Conservation (phyloP, 2,797 vertebrate species). For the Anas georgica region DNA sequence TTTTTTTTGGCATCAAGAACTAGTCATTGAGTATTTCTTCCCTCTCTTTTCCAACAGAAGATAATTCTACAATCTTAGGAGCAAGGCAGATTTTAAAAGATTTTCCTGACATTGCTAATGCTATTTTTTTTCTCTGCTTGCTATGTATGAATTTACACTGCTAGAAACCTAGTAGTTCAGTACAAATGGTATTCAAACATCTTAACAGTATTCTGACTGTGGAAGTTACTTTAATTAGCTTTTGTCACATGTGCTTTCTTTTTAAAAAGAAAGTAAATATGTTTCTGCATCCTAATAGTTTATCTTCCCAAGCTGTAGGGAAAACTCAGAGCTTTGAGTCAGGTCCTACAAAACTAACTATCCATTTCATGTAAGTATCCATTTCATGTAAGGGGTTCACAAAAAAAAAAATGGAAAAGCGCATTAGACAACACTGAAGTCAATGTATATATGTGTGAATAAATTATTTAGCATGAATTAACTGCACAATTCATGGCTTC, state of each 20-base stretch:
- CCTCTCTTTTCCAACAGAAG: background rate
- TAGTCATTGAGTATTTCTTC: background rate
- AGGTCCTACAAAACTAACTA: background rate
- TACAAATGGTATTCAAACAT: background rate
- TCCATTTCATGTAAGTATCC: accelerated
- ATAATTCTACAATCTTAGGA: background rate
- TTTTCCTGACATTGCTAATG: background rate
- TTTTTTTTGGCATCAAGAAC: background rate
- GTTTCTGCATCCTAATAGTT: background rate
- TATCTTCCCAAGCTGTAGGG: background rate
- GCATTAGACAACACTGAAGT: background rate
- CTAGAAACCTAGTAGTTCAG: background rate
- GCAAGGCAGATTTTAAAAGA: background rate
- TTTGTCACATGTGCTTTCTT: background rate
- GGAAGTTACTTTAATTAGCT: background rate
- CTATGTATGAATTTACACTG: background rate
- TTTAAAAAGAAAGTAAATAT: background rate
- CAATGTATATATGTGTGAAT: background rate
- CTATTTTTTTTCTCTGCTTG: background rate
- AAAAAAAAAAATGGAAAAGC: background rate
- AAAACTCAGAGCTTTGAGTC: background rate
- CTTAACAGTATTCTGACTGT: background rate
- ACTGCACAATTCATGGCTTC: background rate
- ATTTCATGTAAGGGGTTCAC: background rate
- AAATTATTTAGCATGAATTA: background rate